phyloP scores from a whole-genome alignment of 1,140 invertebrate species.

The Scylla paramamosain region DNA sequence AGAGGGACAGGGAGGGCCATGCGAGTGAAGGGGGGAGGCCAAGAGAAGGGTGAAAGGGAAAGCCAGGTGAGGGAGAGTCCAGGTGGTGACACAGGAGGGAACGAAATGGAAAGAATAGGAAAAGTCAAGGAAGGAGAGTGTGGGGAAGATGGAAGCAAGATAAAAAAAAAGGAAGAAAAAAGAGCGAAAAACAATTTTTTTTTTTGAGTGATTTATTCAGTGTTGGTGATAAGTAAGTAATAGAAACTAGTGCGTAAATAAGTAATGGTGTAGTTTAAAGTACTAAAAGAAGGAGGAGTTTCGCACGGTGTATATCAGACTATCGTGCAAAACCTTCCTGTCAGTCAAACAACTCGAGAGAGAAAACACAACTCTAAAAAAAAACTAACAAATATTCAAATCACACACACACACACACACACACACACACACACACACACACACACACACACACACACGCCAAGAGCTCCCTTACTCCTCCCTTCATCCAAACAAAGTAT shows the following conservation, averaged over 20 bases:
- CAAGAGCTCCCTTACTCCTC: background rate
- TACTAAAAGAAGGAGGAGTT: too few species aligned
- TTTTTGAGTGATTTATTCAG: too few species aligned
- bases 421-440: conserved; percentile 52
- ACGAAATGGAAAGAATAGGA: background rate
- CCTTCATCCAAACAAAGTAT: conserved; percentile 15
- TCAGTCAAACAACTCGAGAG: too few species aligned
- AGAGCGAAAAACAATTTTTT: background rate
- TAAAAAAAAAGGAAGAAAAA: background rate
- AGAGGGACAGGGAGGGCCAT: background rate
- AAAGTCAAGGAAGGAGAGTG: background rate
- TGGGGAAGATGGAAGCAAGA: background rate
- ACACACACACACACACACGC: conserved; percentile 37
- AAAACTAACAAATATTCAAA: background rate
- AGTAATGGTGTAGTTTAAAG: too few species aligned
- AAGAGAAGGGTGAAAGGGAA: background rate
- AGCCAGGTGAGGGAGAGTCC: background rate
- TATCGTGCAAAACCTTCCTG: too few species aligned
- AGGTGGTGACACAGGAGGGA: background rate
- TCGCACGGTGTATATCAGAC: too few species aligned
- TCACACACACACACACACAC: conserved; percentile 45
- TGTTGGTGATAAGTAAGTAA: too few species aligned
- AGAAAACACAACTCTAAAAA: background rate
- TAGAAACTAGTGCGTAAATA: too few species aligned
- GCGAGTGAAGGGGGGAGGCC: background rate